phyloP scores from a whole-genome alignment of 1,140 invertebrate genomes.

The Drosophila sp. region DNA sequence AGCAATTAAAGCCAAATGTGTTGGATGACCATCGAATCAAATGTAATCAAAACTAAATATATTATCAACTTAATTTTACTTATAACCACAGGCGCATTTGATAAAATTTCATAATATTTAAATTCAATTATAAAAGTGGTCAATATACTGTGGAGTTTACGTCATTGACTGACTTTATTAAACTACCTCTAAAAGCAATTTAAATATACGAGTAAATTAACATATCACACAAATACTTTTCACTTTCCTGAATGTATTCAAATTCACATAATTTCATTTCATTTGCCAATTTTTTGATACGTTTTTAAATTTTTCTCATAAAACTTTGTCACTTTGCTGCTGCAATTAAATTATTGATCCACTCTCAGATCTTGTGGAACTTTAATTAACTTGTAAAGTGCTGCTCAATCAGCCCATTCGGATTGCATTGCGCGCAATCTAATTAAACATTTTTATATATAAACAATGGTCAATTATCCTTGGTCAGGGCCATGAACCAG shows the following conservation, averaged over 20 bases:
- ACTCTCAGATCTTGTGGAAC: neutral
- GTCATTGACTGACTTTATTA: too few relatives aligned
- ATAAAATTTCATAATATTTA: neutral
- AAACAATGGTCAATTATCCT: slow-evolving; percentile 48
- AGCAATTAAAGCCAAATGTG: neutral
- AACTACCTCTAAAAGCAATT: too few relatives aligned
- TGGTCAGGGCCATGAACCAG: slow-evolving; percentile 4
- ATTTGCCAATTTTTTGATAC: too few relatives aligned
- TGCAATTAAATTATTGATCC: neutral
- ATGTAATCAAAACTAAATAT: neutral
- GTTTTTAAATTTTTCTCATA: neutral
- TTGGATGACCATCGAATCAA: neutral
- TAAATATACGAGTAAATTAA: too few relatives aligned
- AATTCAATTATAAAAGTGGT: neutral
- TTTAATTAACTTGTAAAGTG: slow-evolving; percentile 19
- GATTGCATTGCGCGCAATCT: slow-evolving; percentile 24
- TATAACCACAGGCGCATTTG: too few relatives aligned
- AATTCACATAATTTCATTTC: too few relatives aligned
- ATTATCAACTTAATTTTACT: neutral
- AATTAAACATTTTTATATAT: slow-evolving; percentile 64
- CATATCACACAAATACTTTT: too few relatives aligned
- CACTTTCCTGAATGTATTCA: too few relatives aligned
- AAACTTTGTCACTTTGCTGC: neutral
- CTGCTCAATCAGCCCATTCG: slow-evolving; percentile 1
- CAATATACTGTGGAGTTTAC: neutral